Conservation (phyloP, 2,797 vertebrate genomes). For the Aeoliscus strigatus region DNA sequence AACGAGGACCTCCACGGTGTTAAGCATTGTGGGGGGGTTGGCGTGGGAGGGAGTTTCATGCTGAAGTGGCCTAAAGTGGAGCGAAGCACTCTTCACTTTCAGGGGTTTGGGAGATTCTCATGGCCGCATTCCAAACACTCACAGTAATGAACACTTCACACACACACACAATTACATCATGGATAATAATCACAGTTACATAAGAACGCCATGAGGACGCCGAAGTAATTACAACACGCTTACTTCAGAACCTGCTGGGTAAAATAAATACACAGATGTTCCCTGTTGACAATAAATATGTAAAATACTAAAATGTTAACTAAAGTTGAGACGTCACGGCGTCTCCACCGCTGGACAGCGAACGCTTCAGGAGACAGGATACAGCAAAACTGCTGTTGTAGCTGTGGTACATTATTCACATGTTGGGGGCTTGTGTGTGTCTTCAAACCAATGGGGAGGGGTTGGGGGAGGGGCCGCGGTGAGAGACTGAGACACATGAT, state of each 20-base stretch:
- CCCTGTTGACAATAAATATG: constrained; percentile 27
- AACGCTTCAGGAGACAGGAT: too few species aligned
- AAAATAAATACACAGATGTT: constrained; percentile 53
- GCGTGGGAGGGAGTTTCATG: constrained; percentile 39
- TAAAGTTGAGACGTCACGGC: too few species aligned
- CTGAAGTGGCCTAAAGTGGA: constrained; percentile 48
- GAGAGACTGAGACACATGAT: too few species aligned
- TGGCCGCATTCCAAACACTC: constrained; percentile 28
- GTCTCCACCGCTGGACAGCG: too few species aligned
- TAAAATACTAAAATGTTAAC: too few species aligned
- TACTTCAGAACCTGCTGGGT: constrained; percentile 25
- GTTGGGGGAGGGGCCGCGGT: too few species aligned
- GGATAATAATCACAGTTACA: constrained; percentile 49
- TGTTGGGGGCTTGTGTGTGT: too few species aligned
- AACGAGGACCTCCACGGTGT: constrained; percentile 54
- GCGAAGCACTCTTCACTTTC: constrained; percentile 44
- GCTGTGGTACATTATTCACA: too few species aligned
- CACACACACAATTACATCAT: constrained; percentile 44
- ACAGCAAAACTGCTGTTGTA: too few species aligned
- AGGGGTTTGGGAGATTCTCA: constrained; percentile 46
- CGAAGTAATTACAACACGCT: constrained; percentile 26
- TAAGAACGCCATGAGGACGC: constrained; percentile 26
- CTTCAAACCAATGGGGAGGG: too few species aligned
- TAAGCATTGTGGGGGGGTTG: constrained; percentile 28
- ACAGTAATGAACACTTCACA: constrained; percentile 14